Percentiles rank a stretch among this genome's conserved stretches.
Conservation (phyloP, 2,113 vertebrate genomes). For the Zosterops hypoxanthus region DNA sequence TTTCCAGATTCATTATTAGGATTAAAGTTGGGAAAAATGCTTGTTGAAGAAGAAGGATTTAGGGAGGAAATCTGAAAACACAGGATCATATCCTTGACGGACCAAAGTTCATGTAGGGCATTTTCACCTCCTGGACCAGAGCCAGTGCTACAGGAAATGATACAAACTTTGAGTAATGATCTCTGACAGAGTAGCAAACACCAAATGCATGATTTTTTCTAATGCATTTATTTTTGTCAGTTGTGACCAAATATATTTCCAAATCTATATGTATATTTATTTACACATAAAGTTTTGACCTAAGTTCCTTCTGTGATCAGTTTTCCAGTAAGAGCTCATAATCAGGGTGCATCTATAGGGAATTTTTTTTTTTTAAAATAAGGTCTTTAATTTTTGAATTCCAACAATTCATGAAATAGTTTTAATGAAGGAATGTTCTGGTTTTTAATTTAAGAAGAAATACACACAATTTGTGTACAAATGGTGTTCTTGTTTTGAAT, state of each 20-base stretch:
- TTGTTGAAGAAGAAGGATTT: not conserved
- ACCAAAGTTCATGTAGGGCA: not conserved
- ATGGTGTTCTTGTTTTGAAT: not conserved
- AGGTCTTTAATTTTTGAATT: not conserved
- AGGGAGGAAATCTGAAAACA: constrained; percentile 8
- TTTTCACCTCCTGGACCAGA: not conserved
- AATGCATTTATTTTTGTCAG: not conserved
- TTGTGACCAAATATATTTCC: not conserved
- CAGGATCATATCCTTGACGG: not conserved
- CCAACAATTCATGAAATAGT: not conserved
- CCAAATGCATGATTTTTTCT: not conserved
- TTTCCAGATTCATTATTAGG: not conserved
- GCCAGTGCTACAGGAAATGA: not conserved
- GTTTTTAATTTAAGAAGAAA: not conserved
- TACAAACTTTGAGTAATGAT: not conserved
- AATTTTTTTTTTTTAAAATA: not conserved
- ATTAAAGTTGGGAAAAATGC: not conserved
- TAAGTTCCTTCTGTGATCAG: not conserved
- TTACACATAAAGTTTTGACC: not conserved
- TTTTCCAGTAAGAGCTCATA: not conserved
- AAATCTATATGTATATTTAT: not conserved
- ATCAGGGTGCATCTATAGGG: not conserved
- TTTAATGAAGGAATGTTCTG: not conserved
- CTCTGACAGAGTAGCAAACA: not conserved
- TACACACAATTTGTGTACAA: not conserved